Conservation (phyloP, 2,888 invertebrate species). For the Agonopterix arenella region DNA sequence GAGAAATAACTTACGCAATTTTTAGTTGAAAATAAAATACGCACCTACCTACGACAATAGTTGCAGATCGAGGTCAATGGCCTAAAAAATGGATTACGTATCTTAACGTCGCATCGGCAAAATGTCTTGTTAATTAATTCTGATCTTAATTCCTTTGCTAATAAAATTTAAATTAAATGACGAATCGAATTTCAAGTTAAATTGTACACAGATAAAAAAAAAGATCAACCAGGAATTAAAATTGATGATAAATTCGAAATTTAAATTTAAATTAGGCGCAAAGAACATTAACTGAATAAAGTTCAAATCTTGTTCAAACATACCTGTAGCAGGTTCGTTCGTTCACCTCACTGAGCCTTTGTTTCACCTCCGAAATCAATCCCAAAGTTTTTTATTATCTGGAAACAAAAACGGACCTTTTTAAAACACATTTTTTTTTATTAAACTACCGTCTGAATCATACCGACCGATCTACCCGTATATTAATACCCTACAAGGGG, state of each 20-base stretch:
- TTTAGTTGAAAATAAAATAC: too few relatives aligned
- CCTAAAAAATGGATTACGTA: conserved; percentile 37
- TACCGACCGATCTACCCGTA: conserved; percentile 43
- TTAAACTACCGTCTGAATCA: conserved; percentile 61
- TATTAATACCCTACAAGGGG: conserved; percentile 51
- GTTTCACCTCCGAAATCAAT: conserved; percentile 70
- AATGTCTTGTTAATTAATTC: too few relatives aligned
- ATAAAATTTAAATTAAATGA: too few relatives aligned
- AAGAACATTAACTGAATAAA: neutral
- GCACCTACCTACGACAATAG: neutral
- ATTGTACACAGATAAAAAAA: too few relatives aligned
- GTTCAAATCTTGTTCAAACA: conserved; percentile 40
- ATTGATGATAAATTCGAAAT: too few relatives aligned
- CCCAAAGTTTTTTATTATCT: conserved; percentile 68
- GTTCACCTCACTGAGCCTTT: conserved; percentile 68
- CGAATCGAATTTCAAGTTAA: too few relatives aligned
- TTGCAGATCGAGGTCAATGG: conserved; percentile 48
- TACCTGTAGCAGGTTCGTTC: conserved; percentile 65
- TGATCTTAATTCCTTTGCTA: too few relatives aligned
- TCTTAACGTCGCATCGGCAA: too few relatives aligned
- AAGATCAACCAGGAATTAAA: too few relatives aligned
- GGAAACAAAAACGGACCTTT: conserved; percentile 68
- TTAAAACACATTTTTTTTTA: conserved; percentile 30
- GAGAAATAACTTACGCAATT: conserved; percentile 6
- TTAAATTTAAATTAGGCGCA: too few relatives aligned